Base-by-base conservation (phyloP, 2,797 vertebrate genomes). In the Neosilurus mollespiculum region DNA sequence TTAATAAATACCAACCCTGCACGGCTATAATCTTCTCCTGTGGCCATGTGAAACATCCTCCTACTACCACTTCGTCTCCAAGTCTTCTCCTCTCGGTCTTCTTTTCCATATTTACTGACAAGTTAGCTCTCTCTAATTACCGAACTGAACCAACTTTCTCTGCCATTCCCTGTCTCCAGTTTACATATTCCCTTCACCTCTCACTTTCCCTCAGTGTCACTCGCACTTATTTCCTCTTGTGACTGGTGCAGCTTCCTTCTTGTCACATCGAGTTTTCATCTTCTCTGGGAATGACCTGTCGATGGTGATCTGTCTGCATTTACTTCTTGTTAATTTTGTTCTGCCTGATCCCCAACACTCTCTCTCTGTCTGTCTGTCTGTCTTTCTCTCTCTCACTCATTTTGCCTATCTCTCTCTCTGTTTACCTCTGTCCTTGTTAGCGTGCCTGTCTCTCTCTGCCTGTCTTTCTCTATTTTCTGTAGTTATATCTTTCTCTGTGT, bases 1-100 rank as follows among this genome's bases (percentile, higher is more conserved):
- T 62, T 82, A 86, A 88, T 84, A 84, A 86, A 84, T 59, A 79
- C 22, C 70, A 77, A 71, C 67, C 61, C 24, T 72, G 54, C 65
- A 84, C 61, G 15, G 64, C 58, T 64, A 24, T 78, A 72, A 81
- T 71, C n/a, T 64, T 58, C 49, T 51, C 82, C 72, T 77, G 69
- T 70, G 49, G 43, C 34, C 18, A 70, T 43, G 75, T 61, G 64
- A 78, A 78, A 78, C 43, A 59, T 70, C 58, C 67, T 51, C 72
- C 43, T 20, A 70, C 77, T 65, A 20, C 43, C 49, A 18, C 43
- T 37, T 78, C n/a, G n/a, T 43, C 80, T 43, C 80, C 59, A 22
- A 51, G 37, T 54, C 58, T 78, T 86, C 22, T 83, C 54, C 14
- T 66, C 24, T 51, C 69, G 0, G 8, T 53, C 26, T 30, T 75